Evolutionary conservation across 2,797 vertebrate genomes (phyloP).

Genomic region (Sitta carolinensis): DNA sequence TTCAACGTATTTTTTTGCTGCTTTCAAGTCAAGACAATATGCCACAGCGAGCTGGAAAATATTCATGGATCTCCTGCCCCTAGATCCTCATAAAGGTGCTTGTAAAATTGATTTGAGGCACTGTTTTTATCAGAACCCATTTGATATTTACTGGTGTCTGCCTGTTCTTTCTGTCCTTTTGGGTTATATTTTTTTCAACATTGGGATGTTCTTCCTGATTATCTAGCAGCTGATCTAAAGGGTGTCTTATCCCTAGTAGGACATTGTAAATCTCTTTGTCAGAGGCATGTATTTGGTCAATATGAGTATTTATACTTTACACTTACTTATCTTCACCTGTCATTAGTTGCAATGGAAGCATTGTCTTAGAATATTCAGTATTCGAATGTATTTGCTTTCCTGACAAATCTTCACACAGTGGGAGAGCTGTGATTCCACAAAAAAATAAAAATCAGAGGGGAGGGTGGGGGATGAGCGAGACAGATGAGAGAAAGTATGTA

Average conservation of each 20-base stretch:
- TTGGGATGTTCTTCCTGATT: not conserved
- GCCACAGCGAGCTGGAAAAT: not conserved
- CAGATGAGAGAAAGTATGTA: not conserved
- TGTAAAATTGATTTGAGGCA: not conserved
- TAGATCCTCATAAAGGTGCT: not conserved
- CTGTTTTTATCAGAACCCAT: not conserved
- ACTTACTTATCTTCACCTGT: not conserved
- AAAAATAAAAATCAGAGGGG: not conserved
- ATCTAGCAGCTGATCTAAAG: not conserved
- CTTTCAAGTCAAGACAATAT: not conserved
- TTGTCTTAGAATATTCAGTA: not conserved
- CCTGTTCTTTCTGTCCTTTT: not conserved
- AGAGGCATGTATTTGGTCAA: not conserved
- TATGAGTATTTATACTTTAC: not conserved
- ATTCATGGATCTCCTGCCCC: not conserved
- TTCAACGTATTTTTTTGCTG: not conserved
- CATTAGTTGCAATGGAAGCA: not conserved
- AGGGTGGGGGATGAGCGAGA: accelerated
- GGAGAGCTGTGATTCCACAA: not conserved
- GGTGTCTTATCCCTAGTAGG: not conserved
- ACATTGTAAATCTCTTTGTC: not conserved
- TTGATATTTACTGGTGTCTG: not conserved
- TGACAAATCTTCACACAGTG: not conserved
- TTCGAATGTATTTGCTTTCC: not conserved
- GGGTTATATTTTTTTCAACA: not conserved